Evolutionary conservation across 2,113 vertebrate genomes (phyloP), one percentile per base, ranked within the genome.

Genomic region (Etheostoma cragini): DNA sequence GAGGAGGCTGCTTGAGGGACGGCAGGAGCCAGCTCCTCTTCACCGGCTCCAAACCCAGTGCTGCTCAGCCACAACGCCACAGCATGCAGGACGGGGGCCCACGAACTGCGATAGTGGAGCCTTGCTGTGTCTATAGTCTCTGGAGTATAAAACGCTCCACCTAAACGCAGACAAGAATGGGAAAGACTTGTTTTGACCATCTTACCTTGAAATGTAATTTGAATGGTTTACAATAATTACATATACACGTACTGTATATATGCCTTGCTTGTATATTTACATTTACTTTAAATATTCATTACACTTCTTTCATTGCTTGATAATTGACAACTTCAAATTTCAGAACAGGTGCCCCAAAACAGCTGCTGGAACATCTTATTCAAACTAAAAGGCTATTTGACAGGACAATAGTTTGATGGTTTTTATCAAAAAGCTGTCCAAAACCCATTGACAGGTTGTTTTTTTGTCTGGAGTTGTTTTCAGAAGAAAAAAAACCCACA

Each of bases 91-190:
- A 99, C 94, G 1, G 98, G 97, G 50, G 98, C 97, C 98, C 98
- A 99, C 0, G 97, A 99, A 90, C 96, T 96, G 19, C 97, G 97
- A 83, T 99, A 99, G 89, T 99, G 98, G 70, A 99, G 94, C 57
- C 98, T 94, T 1, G 98, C 98, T 24, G 96, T 99, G 87, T 99
- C 98, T 81, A 99, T 99, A 7, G 98, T 99, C 95, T 99, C 98
- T 4, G 98, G 98, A 62, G 98, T 99, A 85, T 99, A 99, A 94
- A 99, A 99, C 0, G 97, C 97, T 83, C 98, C 98, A 71, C 98
- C 98, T 99, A 85, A 52, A 81, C 17, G 81, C 11, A 80, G 15
- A 71, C 22, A 63, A 30, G 8, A 35, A 68, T 35, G 12, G 6
- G 10, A 64, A 66, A 12, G 0, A 15, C 3, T 24, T 56, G 35